Conservation (phyloP, 2,888 invertebrate species). For the Cenopis cana region DNA sequence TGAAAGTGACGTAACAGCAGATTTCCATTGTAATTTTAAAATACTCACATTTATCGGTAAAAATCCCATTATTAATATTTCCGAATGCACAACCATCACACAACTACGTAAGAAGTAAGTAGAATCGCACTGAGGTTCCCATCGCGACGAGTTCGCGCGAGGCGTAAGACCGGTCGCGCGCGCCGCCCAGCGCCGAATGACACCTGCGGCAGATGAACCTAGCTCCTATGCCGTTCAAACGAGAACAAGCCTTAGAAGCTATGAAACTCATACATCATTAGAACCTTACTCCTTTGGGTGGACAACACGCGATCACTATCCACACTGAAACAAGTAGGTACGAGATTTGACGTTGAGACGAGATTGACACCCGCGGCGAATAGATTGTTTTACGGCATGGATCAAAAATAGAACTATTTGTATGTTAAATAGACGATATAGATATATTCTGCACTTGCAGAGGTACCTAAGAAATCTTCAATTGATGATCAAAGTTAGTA, state of each 20-base stretch:
- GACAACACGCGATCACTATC: neutral
- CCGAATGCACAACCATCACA: conserved; percentile 16
- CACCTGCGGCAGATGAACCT: conserved; percentile 20
- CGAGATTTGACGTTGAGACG: neutral
- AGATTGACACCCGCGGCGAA: conserved; percentile 4
- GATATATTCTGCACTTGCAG: neutral
- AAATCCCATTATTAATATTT: conserved; percentile 25
- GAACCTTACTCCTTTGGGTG: neutral
- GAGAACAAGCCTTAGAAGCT: conserved; percentile 6
- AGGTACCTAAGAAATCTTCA: neutral
- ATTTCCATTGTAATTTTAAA: neutral
- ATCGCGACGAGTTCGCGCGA: conserved; percentile 13
- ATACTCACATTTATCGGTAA: conserved; percentile 17
- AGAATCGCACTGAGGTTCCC: neutral
- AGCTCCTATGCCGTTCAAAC: neutral
- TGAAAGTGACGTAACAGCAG: neutral
- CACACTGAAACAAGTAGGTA: neutral
- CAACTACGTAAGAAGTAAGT: conserved; percentile 19
- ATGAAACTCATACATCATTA: neutral
- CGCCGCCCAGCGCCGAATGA: conserved; percentile 28
- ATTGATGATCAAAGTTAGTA: neutral
- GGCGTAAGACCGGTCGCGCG: conserved; percentile 29
- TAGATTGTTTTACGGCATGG: neutral
- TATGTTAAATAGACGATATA: neutral
- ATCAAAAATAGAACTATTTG: conserved; percentile 1